These are phyloP conservation scores for Stegastes partitus DNA, from an alignment of 2,113 vertebrate species.

Conservation along the genomic window DNA sequence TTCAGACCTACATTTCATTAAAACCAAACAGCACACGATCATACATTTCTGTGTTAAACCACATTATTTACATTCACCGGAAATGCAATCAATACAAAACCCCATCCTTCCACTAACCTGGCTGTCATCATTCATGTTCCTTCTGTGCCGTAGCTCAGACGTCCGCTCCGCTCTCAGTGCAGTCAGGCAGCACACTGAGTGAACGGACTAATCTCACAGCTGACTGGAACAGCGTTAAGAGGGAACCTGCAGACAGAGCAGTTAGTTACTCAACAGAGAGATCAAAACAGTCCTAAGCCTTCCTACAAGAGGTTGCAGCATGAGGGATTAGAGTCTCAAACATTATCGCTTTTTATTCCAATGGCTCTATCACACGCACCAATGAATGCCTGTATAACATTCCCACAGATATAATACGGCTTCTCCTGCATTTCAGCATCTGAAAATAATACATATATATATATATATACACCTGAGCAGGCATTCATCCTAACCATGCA, in stretches of 20 bases:
- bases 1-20: background rate
- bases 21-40: background rate
- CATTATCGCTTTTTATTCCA: background rate
- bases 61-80: background rate
- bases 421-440: no score
- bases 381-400: background rate
- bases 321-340: constrained; percentile 55
- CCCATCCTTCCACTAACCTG: constrained; percentile 46
- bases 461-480: no score
- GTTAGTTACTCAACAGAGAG: constrained; percentile 62
- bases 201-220: constrained; percentile 50
- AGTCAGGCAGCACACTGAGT: constrained; percentile 21
- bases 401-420: no score
- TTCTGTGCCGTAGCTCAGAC: background rate
- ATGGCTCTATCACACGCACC: constrained; percentile 5
- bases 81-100: background rate
- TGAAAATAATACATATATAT: no score
- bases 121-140: constrained; percentile 50
- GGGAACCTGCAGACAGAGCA: constrained; percentile 53
- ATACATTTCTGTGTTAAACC: background rate
- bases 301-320: constrained; percentile 32
- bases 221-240: constrained; percentile 14
- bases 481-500: no score
- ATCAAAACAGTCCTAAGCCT: constrained; percentile 64
- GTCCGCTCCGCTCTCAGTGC: constrained; percentile 18